These are phyloP conservation scores for Platichthys flesus DNA, from an alignment of 2,113 vertebrate species.

Conservation along the genomic window DNA sequence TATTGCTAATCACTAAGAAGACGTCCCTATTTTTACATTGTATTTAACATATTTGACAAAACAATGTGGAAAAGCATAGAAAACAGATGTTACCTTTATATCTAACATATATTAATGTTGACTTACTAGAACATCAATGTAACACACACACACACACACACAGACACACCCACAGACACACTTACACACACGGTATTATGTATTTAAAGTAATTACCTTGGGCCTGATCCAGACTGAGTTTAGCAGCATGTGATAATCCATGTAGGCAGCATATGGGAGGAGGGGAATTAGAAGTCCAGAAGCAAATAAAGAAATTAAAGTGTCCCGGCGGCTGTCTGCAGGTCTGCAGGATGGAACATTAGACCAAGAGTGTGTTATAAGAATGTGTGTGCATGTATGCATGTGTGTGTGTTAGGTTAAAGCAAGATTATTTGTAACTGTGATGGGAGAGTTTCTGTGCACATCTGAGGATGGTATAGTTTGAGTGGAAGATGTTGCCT, in stretches of 20 bases:
- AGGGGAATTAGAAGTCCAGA: slow-evolving; percentile 78
- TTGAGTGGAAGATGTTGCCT: slow-evolving; percentile 9
- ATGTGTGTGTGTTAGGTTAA: not conserved
- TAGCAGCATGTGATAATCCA: slow-evolving; percentile 81
- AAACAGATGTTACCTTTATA: not conserved
- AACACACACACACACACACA: not conserved
- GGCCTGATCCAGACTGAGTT: slow-evolving; percentile 74
- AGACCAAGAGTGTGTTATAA: not conserved
- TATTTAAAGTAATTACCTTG: slow-evolving; percentile 83
- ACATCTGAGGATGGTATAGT: no score
- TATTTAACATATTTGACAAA: not conserved
- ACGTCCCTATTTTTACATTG: not conserved
- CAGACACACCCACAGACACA: slow-evolving; percentile 2
- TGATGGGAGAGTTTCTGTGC: not conserved
- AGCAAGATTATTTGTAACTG: slow-evolving; percentile 2
- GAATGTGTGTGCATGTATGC: slow-evolving; percentile 3
- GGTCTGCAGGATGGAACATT: slow-evolving; percentile 42
- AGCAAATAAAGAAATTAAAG: slow-evolving; percentile 74
- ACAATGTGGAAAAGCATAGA: not conserved
- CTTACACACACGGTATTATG: slow-evolving; percentile 60
- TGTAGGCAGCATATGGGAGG: slow-evolving; percentile 75
- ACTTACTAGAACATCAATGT: slow-evolving; percentile 24
- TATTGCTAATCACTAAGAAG: not conserved
- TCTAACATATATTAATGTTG: not conserved
- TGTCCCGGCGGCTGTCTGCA: slow-evolving; percentile 52